Evolutionary conservation across 2,113 vertebrate genomes (phyloP), one percentile per base, ranked within the genome.

Genomic region (Lucifuga dentata): DNA sequence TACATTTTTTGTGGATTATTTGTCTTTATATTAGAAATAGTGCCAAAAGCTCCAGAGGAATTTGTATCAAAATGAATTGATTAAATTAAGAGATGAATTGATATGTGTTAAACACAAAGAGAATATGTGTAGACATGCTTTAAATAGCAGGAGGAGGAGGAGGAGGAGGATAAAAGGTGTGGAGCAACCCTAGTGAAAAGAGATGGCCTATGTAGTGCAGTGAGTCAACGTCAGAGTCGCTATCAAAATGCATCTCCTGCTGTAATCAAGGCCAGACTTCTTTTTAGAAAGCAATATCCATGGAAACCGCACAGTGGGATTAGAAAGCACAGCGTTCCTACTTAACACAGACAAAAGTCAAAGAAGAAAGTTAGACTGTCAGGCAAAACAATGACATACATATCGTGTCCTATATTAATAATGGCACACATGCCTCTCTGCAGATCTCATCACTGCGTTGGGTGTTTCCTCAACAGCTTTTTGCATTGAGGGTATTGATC

Each of bases 281-380:
- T 46, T 68, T 84, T 59, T 59, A 65, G 24, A 64, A 53, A 78
- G 63, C 32, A 58, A 70, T 85, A 86, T 78, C 83, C 80, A 86
- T 86, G 68, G 73, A 68, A 83, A 73, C 63, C 20, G 29, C 6
- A 33, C 20, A 60, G 72, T 64, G 29, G 45, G 48, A 50, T 56
- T 71, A 11, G 65, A 72, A 79, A 51, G 56, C 16, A 35, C 20
- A 4, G 12, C 36, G 16, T 20, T 51, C 24, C 74, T 73, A 72
- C 24, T 55, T 59, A 29, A 73, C 26, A 61, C 51, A 68, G 40
- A 45, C 32, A 36, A 38, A 35, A 23, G 49, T 56, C 48, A 40
- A 17, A 48, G 56, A 55, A 45, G 36, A 29, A 48, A 68, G 39
- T 63, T 45, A 68, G 52, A 33, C 6, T 32, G 17, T 39, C 13